phyloP scores from a whole-genome alignment of 2,888 invertebrate species.

The Drosophila nigritarsus region DNA sequence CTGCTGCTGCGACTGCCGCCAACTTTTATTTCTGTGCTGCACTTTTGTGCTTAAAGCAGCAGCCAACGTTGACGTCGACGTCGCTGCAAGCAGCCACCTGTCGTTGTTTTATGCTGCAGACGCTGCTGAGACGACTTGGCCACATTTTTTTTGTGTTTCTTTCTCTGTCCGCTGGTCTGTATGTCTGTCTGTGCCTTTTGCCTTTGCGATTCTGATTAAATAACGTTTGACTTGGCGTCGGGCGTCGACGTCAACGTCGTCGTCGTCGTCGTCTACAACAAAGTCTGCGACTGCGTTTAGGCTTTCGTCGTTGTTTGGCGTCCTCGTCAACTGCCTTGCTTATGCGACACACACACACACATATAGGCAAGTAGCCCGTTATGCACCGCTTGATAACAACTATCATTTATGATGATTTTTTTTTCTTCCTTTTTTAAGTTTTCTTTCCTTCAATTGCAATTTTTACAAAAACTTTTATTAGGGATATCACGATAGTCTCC shows the following conservation, averaged over 20 bases:
- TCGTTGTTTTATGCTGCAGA: conserved; percentile 38
- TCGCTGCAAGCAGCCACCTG: conserved; percentile 50
- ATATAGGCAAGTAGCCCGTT: conserved; percentile 41
- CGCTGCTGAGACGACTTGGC: conserved; percentile 25
- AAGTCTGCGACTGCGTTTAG: conserved; percentile 25
- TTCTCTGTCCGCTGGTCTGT: conserved; percentile 18
- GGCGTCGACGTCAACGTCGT: conserved; percentile 34
- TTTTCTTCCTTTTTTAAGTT: not conserved
- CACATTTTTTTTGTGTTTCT: conserved; percentile 2
- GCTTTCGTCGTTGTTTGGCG: conserved; percentile 39
- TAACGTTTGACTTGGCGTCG: conserved; percentile 77
- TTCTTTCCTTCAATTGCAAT: not conserved
- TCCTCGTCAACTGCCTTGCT: conserved; percentile 51
- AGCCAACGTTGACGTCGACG: conserved; percentile 19
- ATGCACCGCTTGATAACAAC: conserved; percentile 36
- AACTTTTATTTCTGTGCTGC: conserved; percentile 64
- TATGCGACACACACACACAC: conserved; percentile 34
- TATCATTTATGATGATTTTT: conserved; percentile 23
- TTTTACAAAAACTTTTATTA: not conserved
- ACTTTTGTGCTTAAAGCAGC: conserved; percentile 53
- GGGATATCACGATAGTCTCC: not conserved
- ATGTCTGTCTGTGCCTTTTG: conserved; percentile 55
- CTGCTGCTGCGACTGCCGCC: conserved; percentile 43
- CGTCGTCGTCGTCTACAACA: conserved; percentile 23
- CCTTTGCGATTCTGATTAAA: conserved; percentile 74